A percentile compares a stretch with the other conserved stretches of the same genome.
phyloP scores from a whole-genome alignment of 2,113 vertebrate genomes.

The Rissa tridactyla region DNA sequence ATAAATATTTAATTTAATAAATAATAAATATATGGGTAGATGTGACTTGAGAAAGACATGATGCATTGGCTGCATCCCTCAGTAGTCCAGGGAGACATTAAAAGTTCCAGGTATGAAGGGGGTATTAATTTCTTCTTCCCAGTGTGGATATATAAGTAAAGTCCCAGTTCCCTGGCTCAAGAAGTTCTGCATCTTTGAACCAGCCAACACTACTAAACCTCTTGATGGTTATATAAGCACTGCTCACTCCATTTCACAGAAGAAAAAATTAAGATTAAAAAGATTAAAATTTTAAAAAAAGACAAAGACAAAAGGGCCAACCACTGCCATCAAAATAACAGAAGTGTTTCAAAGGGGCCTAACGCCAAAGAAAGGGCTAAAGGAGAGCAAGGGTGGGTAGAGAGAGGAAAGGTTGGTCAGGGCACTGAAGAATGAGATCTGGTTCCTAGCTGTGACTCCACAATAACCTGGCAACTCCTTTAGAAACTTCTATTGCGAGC shows the following conservation, averaged over 20 bases:
- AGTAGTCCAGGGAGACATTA: not conserved
- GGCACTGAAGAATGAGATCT: not conserved
- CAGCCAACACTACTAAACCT: not conserved
- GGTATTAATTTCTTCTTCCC: not conserved
- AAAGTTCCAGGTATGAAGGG: not conserved
- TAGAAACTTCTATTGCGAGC: not conserved
- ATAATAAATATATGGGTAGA: constrained; percentile 3
- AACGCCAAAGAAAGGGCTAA: not conserved
- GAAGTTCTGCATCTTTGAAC: not conserved
- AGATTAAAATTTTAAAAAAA: too few relatives aligned
- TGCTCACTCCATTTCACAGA: not conserved
- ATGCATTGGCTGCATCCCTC: not conserved
- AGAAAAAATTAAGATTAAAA: not conserved
- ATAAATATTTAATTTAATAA: constrained; percentile 16
- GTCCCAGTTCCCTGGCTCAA: not conserved
- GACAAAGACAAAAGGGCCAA: not conserved
- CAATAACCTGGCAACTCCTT: not conserved
- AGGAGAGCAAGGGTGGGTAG: not conserved
- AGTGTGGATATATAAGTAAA: not conserved
- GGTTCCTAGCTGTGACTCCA: not conserved
- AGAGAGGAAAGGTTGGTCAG: not conserved
- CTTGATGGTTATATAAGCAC: not conserved
- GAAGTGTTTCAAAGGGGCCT: not conserved
- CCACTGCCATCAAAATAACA: not conserved
- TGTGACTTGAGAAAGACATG: not conserved